Conservation (phyloP, 1,140 invertebrate genomes). For the Diabrotica undecimpunctata region DNA sequence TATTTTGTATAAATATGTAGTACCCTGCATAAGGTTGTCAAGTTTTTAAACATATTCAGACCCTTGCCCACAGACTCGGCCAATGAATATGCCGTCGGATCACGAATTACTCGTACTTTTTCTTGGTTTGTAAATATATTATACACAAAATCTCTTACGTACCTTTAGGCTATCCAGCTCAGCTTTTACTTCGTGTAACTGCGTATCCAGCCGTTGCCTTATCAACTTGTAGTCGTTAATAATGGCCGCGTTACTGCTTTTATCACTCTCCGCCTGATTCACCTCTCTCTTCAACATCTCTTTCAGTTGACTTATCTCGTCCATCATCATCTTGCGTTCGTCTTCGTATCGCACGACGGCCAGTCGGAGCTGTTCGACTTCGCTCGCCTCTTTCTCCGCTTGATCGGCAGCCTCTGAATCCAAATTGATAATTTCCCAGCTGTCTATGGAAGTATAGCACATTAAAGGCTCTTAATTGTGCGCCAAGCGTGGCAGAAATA, state of each 20-base stretch:
- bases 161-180: conserved; percentile 59
- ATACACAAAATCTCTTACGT: conserved; percentile 32
- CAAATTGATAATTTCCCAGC: conserved; percentile 47
- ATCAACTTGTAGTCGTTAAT: conserved; percentile 93
- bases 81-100: too few species aligned
- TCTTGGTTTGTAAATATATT: too few species aligned
- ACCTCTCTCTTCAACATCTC: conserved; percentile 81
- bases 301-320: conserved; percentile 76
- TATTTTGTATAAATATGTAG: too few species aligned
- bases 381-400: conserved; percentile 73
- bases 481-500: too few species aligned
- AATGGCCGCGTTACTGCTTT: conserved; percentile 65
- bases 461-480: not conserved
- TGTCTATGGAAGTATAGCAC: conserved; percentile 34
- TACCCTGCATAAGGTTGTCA: too few species aligned
- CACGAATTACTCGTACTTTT: too few species aligned
- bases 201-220: conserved; percentile 82
- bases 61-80: too few species aligned
- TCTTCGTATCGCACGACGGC: conserved; percentile 75
- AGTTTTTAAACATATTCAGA: too few species aligned
- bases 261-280: conserved; percentile 69
- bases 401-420: conserved; percentile 68
- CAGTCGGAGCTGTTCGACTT: conserved; percentile 72
- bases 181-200: conserved; percentile 64
- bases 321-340: conserved; percentile 74